phyloP scores from a whole-genome alignment of 1,140 invertebrate genomes.

The Pogonomyrmex californicus region DNA sequence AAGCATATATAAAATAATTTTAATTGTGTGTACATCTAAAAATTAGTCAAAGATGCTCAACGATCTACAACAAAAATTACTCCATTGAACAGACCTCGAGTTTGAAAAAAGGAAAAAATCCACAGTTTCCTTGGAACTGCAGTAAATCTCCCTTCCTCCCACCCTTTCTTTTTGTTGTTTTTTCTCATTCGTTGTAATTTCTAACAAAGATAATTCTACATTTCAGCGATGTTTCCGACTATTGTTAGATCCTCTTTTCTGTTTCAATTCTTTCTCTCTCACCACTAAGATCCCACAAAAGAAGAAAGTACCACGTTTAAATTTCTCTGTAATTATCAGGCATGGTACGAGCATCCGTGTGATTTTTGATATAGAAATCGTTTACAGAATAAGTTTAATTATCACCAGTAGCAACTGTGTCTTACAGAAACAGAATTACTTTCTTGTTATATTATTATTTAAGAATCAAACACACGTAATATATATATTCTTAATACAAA shows the following conservation, averaged over 20 bases:
- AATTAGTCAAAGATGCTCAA: conserved; percentile 17
- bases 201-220: conserved; percentile 37
- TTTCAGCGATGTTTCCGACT: conserved; percentile 29
- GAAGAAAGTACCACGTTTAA: conserved; percentile 9
- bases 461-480: neutral
- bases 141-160: conserved; percentile 16
- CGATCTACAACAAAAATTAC: conserved; percentile 15
- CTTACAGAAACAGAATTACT: conserved; percentile 2
- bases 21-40: neutral
- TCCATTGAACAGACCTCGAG: conserved; percentile 4
- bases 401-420: neutral
- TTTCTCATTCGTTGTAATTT: conserved; percentile 9
- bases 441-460: neutral
- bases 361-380: conserved; percentile 27
- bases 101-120: conserved; percentile 19
- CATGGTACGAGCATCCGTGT: too few species aligned
- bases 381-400: neutral
- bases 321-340: conserved; percentile 19
- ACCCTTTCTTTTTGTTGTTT: neutral
- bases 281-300: neutral
- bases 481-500: neutral
- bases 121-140: neutral
- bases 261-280: conserved; percentile 4
- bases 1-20: conserved; percentile 27
- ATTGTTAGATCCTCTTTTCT: conserved; percentile 31